These are phyloP conservation scores for Diglossa cyanea DNA, from an alignment of 2,797 vertebrate genomes.

Conservation along the genomic window DNA sequence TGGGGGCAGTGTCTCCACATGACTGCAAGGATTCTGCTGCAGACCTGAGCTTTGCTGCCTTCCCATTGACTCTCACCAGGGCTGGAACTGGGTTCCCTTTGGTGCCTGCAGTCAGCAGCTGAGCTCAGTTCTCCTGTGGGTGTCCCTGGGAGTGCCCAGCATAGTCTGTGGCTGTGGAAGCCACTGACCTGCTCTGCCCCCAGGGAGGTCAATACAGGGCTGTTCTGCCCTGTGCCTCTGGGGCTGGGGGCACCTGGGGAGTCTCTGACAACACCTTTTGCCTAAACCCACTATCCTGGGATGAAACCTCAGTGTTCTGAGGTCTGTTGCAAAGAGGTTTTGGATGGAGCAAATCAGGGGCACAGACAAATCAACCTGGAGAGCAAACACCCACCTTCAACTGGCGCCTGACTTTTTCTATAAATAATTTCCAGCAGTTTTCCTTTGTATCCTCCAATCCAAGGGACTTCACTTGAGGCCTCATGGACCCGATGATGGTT, in stretches of 20 bases:
- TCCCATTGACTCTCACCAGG: background rate
- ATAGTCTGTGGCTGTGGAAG: accelerated
- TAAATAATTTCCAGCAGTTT: constrained; percentile 79
- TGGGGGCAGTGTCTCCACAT: accelerated
- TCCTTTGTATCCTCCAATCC: constrained; percentile 74
- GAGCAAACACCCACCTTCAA: constrained; percentile 69
- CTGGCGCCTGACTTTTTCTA: constrained; percentile 76
- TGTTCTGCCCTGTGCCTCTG: background rate
- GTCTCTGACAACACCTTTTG: background rate
- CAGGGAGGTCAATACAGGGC: background rate
- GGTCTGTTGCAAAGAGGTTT: background rate
- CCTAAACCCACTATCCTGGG: background rate
- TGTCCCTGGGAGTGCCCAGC: background rate
- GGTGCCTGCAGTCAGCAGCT: background rate
- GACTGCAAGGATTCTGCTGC: background rate
- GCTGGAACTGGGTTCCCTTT: accelerated
- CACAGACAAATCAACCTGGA: background rate
- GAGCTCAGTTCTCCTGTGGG: accelerated
- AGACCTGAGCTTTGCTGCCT: background rate
- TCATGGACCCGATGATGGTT: constrained; percentile 73
- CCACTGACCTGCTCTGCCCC: background rate
- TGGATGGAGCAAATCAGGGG: background rate
- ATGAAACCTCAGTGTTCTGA: accelerated
- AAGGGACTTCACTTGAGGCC: constrained; percentile 72
- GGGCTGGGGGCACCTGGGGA: background rate